These are phyloP conservation scores for Neogobius melanostomus DNA, from an alignment of 2,113 vertebrate genomes.

Conservation along the genomic window DNA sequence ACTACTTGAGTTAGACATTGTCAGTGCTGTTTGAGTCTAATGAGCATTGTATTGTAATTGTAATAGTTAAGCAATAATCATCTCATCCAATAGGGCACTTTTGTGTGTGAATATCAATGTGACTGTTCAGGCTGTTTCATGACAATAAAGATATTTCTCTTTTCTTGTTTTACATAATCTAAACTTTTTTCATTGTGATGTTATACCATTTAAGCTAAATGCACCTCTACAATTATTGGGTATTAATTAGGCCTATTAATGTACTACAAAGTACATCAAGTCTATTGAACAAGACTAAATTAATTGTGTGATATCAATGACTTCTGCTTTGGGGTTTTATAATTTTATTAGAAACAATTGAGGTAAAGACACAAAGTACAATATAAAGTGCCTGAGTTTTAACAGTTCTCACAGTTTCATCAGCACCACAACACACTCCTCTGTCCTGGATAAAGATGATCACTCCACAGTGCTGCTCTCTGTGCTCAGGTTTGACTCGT, in stretches of 20 bases:
- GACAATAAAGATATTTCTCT: constrained; percentile 52
- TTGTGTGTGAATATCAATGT: constrained; percentile 42
- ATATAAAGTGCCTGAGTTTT: constrained; percentile 67
- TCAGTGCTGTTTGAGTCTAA: constrained; percentile 22
- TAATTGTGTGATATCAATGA: background rate
- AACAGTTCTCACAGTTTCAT: constrained; percentile 16
- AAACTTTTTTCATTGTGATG: background rate
- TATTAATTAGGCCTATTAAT: too few species aligned
- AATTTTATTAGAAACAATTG: constrained; percentile 39
- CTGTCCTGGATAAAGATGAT: background rate
- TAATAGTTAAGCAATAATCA: constrained; percentile 63
- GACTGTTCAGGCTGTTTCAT: constrained; percentile 49
- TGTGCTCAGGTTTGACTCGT: constrained; percentile 56
- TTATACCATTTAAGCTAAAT: too few species aligned
- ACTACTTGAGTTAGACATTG: constrained; percentile 19
- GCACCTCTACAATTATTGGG: too few species aligned
- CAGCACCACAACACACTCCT: constrained; percentile 25
- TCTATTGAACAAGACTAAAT: too few species aligned
- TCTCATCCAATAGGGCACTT: constrained; percentile 64
- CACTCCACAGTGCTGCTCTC: constrained; percentile 60
- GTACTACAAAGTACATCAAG: too few species aligned
- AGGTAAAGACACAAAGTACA: constrained; percentile 60
- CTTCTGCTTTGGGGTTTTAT: background rate
- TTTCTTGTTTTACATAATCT: constrained; percentile 29
- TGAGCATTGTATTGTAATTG: constrained; percentile 17